Evolutionary conservation across 2,888 invertebrate genomes (phyloP).

Genomic region (Herminia tarsipennalis): DNA sequence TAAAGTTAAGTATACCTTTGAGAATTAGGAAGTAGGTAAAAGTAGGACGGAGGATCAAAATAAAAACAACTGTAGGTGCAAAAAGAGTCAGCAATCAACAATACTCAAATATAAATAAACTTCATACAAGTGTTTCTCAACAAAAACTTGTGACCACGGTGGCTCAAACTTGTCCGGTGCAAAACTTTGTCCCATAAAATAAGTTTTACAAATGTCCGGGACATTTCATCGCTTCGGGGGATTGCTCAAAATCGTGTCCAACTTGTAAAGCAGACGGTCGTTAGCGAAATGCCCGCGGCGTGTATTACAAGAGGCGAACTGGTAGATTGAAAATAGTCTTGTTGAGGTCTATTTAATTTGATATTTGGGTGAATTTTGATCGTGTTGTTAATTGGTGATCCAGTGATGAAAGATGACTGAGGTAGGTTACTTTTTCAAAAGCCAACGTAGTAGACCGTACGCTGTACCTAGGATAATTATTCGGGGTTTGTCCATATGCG

Average conservation of each 20-base stretch:
- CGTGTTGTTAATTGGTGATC: too few species aligned
- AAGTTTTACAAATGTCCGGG: slow-evolving; percentile 30
- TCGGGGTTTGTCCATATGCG: too few species aligned
- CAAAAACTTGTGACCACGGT: slow-evolving; percentile 26
- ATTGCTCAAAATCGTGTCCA: slow-evolving; percentile 11
- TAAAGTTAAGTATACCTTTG: too few species aligned
- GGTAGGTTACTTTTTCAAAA: too few species aligned
- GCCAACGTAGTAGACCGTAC: too few species aligned
- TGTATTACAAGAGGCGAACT: slow-evolving; percentile 16
- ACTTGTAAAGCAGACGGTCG: slow-evolving; percentile 26
- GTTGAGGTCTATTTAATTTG: neutral
- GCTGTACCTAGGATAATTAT: too few species aligned
- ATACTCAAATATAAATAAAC: slow-evolving; percentile 2
- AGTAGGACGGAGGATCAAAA: too few species aligned
- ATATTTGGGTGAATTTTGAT: neutral
- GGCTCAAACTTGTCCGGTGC: slow-evolving; percentile 17
- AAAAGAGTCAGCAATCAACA: neutral
- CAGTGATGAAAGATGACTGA: too few species aligned
- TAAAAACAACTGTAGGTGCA: neutral
- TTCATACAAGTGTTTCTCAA: slow-evolving; percentile 1
- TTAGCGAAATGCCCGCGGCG: slow-evolving; percentile 10
- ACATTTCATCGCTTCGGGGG: slow-evolving; percentile 27
- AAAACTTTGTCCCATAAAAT: slow-evolving; percentile 30
- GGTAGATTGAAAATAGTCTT: slow-evolving; percentile 7
- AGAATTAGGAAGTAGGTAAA: too few species aligned